A percentile compares a stretch with the other conserved stretches of the same genome.
phyloP scores from a whole-genome alignment of 2,797 vertebrate genomes.

The Delichon dasypus region DNA sequence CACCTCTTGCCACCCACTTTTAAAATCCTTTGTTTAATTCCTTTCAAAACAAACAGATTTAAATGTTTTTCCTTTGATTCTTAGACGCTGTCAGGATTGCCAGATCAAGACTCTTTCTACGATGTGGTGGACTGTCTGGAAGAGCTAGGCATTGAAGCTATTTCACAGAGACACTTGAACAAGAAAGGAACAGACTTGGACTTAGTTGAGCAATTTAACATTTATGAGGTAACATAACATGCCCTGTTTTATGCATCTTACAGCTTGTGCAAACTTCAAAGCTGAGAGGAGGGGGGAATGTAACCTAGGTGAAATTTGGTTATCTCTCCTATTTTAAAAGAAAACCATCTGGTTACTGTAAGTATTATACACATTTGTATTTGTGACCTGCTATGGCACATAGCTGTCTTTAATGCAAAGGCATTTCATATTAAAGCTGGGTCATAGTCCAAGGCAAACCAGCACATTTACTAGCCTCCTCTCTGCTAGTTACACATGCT shows the following conservation, averaged over 20 bases:
- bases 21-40: constrained; percentile 45
- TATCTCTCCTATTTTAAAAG: constrained; percentile 54
- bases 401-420: neutral
- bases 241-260: constrained; percentile 28
- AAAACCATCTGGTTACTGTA: constrained; percentile 33
- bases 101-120: constrained; percentile 96
- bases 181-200: constrained; percentile 95
- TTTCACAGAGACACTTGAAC: constrained; percentile 89
- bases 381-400: neutral
- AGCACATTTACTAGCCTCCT: neutral
- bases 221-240: constrained; percentile 88
- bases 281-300: neutral
- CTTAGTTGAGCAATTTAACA: constrained; percentile 94
- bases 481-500: neutral
- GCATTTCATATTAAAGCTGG: neutral
- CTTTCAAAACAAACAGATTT: constrained; percentile 55
- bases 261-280: constrained; percentile 36
- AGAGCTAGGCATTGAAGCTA: constrained; percentile 88
- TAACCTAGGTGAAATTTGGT: constrained; percentile 36
- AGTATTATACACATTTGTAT: neutral
- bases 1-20: neutral
- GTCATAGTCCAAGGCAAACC: neutral
- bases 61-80: constrained; percentile 62
- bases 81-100: constrained; percentile 89
- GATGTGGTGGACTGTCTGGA: constrained; percentile 96